Conservation (phyloP, 2,888 invertebrate species). For the Drosophila phalerata region DNA sequence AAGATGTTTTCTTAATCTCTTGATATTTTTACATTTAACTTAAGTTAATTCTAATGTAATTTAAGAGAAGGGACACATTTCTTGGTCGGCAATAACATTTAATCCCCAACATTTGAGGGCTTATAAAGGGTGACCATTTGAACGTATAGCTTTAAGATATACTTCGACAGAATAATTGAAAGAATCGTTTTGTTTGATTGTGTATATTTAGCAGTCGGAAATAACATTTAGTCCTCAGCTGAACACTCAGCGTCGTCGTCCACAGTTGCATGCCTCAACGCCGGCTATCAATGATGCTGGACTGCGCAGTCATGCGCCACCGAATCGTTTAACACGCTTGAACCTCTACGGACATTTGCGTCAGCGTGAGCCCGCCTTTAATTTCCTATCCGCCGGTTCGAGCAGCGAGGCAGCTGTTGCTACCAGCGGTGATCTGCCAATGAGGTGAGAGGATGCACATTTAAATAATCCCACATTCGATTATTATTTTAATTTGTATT, state of each 20-base stretch:
- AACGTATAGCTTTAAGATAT: background rate
- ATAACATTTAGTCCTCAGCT: conserved; percentile 50
- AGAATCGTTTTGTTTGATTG: no score
- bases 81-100: no score
- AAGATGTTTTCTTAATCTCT: no score
- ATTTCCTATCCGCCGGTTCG: conserved; percentile 50
- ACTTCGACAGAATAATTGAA: background rate
- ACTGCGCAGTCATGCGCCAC: conserved; percentile 26
- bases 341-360: conserved; percentile 71
- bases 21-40: no score
- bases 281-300: conserved; percentile 47
- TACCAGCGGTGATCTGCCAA: conserved; percentile 75
- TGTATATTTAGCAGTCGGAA: conserved; percentile 32
- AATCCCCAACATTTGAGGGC: no score
- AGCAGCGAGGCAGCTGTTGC: conserved; percentile 55
- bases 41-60: no score
- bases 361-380: conserved; percentile 77
- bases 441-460: conserved; percentile 37
- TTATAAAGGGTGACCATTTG: background rate
- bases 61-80: background rate
- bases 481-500: background rate
- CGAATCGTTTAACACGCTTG: conserved; percentile 50
- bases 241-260: conserved; percentile 54
- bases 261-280: conserved; percentile 51
- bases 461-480: background rate